Evolutionary conservation across 2,113 vertebrate species (phyloP).

Genomic region (Pantherophis guttatus): DNA sequence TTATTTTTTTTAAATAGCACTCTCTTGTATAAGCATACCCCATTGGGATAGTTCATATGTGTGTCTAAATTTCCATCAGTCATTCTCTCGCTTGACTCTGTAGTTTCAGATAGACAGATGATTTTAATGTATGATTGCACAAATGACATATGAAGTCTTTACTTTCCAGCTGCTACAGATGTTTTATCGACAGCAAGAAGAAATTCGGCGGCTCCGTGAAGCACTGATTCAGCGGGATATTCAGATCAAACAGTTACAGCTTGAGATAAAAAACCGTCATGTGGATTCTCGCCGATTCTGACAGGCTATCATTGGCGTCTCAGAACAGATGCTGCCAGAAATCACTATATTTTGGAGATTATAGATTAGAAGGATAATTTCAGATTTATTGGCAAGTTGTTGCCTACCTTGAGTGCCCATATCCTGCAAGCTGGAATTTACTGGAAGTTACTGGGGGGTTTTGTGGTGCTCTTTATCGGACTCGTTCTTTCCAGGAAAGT

Average conservation of each 20-base stretch:
- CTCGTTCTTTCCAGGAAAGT: background rate
- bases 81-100: background rate
- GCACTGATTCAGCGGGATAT: constrained; percentile 82
- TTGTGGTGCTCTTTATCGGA: background rate
- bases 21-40: background rate
- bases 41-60: background rate
- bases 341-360: constrained; percentile 49
- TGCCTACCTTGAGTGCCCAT: background rate
- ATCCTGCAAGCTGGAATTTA: background rate
- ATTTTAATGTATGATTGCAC: background rate
- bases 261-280: constrained; percentile 84
- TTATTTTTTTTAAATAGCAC: background rate
- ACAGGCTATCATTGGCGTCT: constrained; percentile 45
- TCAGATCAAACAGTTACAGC: constrained; percentile 83
- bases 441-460: background rate
- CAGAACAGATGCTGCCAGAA: background rate
- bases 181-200: constrained; percentile 92
- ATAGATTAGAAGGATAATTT: constrained; percentile 52
- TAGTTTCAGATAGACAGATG: background rate
- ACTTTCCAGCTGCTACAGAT: constrained; percentile 82
- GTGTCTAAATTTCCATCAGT: background rate
- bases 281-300: constrained; percentile 61
- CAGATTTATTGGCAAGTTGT: constrained; percentile 23
- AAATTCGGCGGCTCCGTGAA: constrained; percentile 85
- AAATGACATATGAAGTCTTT: constrained; percentile 14